These are phyloP conservation scores for Mallotus villosus DNA, from an alignment of 2,797 vertebrate genomes.

Conservation along the genomic window DNA sequence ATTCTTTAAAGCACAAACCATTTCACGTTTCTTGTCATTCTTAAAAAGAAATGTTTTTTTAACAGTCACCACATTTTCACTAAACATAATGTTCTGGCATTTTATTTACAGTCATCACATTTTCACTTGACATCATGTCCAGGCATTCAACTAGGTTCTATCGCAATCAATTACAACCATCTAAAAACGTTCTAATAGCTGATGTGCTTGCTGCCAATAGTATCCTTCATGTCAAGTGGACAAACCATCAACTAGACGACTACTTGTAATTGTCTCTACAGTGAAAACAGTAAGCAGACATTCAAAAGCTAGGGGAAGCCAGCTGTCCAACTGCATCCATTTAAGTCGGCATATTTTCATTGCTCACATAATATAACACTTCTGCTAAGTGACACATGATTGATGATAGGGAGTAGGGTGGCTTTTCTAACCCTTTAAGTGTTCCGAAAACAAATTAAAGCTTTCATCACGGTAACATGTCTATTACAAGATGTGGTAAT, in stretches of 20 bases:
- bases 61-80: background rate
- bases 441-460: constrained; percentile 81
- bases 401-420: constrained; percentile 74
- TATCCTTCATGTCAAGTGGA: constrained; percentile 45
- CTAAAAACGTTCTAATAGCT: constrained; percentile 23
- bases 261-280: constrained; percentile 68
- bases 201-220: constrained; percentile 39
- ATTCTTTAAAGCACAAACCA: background rate
- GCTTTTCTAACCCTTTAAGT: constrained; percentile 80
- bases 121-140: constrained; percentile 3
- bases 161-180: constrained; percentile 44
- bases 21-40: background rate
- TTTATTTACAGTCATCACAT: background rate
- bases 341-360: constrained; percentile 70
- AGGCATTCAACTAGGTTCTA: constrained; percentile 28
- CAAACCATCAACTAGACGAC: constrained; percentile 59
- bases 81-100: background rate
- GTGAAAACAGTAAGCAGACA: constrained; percentile 61
- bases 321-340: constrained; percentile 65
- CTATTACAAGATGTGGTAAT: constrained; percentile 81
- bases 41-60: background rate
- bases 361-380: constrained; percentile 72
- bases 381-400: constrained; percentile 78
- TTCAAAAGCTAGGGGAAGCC: constrained; percentile 46
- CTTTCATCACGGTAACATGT: constrained; percentile 81